Evolutionary conservation across 2,797 vertebrate genomes (phyloP).

Genomic region (Sebastiscus albofasciatus): DNA sequence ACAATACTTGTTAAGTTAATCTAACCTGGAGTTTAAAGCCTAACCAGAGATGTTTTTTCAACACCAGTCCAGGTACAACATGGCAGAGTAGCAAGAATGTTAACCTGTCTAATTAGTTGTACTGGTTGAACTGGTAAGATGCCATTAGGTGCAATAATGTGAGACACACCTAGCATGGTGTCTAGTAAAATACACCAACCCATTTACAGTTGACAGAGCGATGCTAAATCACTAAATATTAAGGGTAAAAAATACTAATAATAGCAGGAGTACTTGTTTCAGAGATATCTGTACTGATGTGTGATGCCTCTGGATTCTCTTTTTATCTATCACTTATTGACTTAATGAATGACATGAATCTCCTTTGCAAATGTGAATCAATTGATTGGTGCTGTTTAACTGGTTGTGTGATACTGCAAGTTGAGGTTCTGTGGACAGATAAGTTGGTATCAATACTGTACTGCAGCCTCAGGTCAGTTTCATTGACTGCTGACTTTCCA

Average conservation of each 20-base stretch:
- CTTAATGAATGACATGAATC: background rate
- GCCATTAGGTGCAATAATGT: background rate
- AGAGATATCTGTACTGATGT: background rate
- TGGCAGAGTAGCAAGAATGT: background rate
- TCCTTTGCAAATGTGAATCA: background rate
- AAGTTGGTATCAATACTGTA: background rate
- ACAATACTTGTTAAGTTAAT: background rate
- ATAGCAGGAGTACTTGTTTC: background rate
- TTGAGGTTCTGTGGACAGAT: background rate
- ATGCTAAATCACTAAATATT: background rate
- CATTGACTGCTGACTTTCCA: background rate
- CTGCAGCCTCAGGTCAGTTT: background rate
- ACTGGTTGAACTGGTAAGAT: background rate
- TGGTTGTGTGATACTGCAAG: background rate
- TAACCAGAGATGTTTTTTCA: background rate
- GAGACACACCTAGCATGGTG: background rate
- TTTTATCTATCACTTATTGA: background rate
- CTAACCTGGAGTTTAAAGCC: background rate
- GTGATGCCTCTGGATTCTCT: background rate
- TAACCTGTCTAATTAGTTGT: background rate
- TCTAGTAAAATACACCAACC: accelerated
- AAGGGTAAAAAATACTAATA: background rate
- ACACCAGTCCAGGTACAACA: background rate
- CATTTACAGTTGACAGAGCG: background rate
- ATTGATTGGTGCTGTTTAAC: background rate